Conservation (phyloP, 2,113 vertebrate genomes). For the Cottus gobio region DNA sequence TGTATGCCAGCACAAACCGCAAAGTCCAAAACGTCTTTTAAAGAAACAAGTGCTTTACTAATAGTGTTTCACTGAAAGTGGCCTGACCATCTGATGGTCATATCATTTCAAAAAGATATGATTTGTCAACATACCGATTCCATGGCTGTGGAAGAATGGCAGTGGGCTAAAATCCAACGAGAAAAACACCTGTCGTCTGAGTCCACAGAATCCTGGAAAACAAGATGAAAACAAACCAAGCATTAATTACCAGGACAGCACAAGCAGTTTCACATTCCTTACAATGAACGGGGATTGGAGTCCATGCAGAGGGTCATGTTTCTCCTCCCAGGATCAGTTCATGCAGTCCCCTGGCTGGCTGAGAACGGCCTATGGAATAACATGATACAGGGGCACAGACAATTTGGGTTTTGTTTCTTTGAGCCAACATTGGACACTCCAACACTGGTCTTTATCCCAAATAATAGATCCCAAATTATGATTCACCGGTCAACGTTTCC, state of each 20-base stretch:
- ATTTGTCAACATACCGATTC: slow-evolving; percentile 91
- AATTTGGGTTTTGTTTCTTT: slow-evolving; percentile 1
- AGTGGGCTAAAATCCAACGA: slow-evolving; percentile 87
- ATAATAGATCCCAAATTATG: not conserved
- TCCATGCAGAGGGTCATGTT: slow-evolving; percentile 31
- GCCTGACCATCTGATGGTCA: not conserved
- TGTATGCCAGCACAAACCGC: not conserved
- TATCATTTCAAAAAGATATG: not conserved
- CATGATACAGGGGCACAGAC: not conserved
- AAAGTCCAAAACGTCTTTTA: not conserved
- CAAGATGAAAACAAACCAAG: slow-evolving; percentile 57
- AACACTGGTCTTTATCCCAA: slow-evolving; percentile 1
- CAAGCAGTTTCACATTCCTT: slow-evolving; percentile 60
- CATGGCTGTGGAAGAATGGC: slow-evolving; percentile 88
- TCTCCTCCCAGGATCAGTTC: slow-evolving; percentile 37
- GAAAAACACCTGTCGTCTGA: slow-evolving; percentile 75
- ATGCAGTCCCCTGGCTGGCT: not conserved
- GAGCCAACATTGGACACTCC: not conserved
- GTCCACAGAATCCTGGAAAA: slow-evolving; percentile 85
- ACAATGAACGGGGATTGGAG: not conserved
- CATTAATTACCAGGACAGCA: slow-evolving; percentile 63
- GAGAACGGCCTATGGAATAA: slow-evolving; percentile 4
- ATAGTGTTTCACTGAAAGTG: not conserved
- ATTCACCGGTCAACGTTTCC: not conserved
- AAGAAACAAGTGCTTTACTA: not conserved